Percentiles rank a stretch among this genome's conserved stretches.
Evolutionary conservation across 2,888 invertebrate species (phyloP).

Genomic region (Oscheius onirici): DNA sequence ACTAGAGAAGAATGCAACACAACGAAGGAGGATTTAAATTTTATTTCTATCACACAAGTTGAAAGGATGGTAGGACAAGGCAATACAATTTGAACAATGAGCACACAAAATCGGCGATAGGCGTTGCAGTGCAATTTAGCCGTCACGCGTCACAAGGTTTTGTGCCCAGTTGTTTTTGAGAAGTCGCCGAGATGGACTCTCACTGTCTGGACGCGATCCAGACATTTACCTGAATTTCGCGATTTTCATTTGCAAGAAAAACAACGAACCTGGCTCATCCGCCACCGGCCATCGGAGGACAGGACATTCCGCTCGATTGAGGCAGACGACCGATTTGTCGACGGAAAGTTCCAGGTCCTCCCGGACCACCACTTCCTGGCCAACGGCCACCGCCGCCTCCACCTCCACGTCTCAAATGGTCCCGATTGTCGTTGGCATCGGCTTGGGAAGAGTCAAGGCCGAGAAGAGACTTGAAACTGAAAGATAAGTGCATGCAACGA

Average conservation of each 20-base stretch:
- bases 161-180: background rate
- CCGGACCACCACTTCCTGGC: constrained; percentile 37
- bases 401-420: constrained; percentile 29
- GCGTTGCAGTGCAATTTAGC: constrained; percentile 33
- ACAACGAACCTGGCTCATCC: constrained; percentile 32
- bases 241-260: no score
- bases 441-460: constrained; percentile 7
- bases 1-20: no score
- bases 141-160: constrained; percentile 32
- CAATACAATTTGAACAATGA: background rate
- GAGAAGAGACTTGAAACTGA: constrained; percentile 27
- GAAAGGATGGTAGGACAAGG: no score
- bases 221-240: constrained; percentile 35
- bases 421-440: constrained; percentile 15
- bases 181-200: background rate
- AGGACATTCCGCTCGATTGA: constrained; percentile 25
- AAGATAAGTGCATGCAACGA: background rate
- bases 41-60: no score
- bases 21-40: no score
- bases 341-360: constrained; percentile 29
- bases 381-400: constrained; percentile 24
- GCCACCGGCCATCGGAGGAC: constrained; percentile 34
- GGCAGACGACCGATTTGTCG: constrained; percentile 34
- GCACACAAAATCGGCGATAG: constrained; percentile 18
- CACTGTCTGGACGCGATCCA: constrained; percentile 34